Conservation (phyloP, 2,797 vertebrate genomes). For the Tauraco hartlaubi region DNA sequence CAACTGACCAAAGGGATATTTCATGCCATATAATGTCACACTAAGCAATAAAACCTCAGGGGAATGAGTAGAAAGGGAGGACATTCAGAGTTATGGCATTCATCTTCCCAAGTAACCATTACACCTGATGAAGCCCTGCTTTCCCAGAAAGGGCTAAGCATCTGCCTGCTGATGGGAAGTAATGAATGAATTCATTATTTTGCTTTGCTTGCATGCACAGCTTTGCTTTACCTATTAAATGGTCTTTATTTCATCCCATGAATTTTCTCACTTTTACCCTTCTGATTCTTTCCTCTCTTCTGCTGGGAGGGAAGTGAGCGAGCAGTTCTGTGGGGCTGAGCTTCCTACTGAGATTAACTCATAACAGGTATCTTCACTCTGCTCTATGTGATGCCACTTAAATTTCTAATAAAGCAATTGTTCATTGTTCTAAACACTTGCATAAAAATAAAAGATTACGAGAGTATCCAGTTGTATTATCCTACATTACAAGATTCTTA, state of each 20-base stretch:
- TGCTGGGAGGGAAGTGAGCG: background rate
- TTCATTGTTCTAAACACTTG: background rate
- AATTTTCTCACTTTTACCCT: background rate
- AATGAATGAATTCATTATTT: background rate
- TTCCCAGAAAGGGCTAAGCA: background rate
- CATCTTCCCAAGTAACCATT: background rate
- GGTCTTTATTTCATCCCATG: background rate
- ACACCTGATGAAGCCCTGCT: background rate
- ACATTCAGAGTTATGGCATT: accelerated
- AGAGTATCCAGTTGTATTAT: background rate
- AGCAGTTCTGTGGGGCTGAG: background rate
- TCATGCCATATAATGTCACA: accelerated
- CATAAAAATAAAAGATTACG: background rate
- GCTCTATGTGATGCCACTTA: background rate
- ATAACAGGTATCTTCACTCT: background rate
- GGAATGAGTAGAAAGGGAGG: background rate
- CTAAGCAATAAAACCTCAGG: background rate
- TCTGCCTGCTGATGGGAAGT: background rate
- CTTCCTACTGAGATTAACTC: background rate
- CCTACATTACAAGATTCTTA: background rate
- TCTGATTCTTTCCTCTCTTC: background rate
- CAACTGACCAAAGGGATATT: background rate
- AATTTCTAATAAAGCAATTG: background rate
- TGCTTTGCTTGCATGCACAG: background rate
- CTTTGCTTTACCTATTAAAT: background rate